These are phyloP conservation scores for Chrosomus eos DNA, from an alignment of 2,797 vertebrate genomes.

Conservation along the genomic window DNA sequence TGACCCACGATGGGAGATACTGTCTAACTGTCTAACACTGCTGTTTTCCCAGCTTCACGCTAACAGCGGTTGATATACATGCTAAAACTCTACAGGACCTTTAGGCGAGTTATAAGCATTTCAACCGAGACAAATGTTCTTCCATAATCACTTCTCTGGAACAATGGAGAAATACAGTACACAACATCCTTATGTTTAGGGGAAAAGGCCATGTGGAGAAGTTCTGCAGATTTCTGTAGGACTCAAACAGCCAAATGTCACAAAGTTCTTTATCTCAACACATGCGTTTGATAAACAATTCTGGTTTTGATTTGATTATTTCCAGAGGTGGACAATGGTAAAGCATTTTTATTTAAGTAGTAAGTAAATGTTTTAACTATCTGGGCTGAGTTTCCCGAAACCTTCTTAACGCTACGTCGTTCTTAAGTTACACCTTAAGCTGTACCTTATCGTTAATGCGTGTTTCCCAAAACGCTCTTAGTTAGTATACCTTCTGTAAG, in stretches of 20 bases:
- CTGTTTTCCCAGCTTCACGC: neutral
- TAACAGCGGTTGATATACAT: neutral
- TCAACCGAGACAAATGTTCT: neutral
- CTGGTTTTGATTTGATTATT: neutral
- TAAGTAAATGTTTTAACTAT: too few relatives aligned
- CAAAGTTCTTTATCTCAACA: neutral
- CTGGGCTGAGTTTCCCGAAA: too few relatives aligned
- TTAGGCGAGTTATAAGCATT: neutral
- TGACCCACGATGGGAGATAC: too few relatives aligned
- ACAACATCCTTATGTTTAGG: neutral
- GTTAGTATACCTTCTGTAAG: too few relatives aligned
- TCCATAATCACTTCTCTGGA: conserved; percentile 6
- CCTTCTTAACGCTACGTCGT: too few relatives aligned
- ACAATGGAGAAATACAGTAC: neutral
- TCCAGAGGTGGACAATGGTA: too few relatives aligned
- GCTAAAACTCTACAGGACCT: neutral
- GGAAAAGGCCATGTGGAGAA: neutral
- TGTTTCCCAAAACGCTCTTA: too few relatives aligned
- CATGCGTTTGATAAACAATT: neutral
- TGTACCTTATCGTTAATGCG: too few relatives aligned
- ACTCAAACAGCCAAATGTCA: neutral
- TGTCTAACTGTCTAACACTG: too few relatives aligned
- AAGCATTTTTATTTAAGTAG: too few relatives aligned
- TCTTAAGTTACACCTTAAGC: too few relatives aligned
- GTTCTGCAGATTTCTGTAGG: neutral